Base-by-base conservation (phyloP, 2,888 invertebrate species). In the Stomorhina lunata region DNA sequence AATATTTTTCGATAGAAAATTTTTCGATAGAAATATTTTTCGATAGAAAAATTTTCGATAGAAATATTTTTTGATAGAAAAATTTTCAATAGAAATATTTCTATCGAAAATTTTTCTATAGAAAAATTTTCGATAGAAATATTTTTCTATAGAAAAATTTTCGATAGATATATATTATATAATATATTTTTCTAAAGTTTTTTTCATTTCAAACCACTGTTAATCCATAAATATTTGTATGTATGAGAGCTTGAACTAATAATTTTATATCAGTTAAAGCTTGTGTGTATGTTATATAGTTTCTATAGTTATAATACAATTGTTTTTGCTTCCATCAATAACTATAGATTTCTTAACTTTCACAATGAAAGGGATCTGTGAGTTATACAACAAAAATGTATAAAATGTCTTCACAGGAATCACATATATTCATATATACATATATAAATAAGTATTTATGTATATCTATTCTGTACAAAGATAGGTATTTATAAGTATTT, bases 221-320 rank as follows among this genome's bases (percentile, higher is more conserved):
- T n/a, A n/a, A n/a, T n/a, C n/a, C n/a, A n/a, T n/a, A n/a, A n/a
- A n/a, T n/a, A n/a, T n/a, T n/a, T 50, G 20, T 29, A 53, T 25
- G 34, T 25, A 55, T 61, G 61, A 17, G 43, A n/a, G n/a, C n/a
- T n/a, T n/a, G n/a, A n/a, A n/a, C 17, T 45, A 55, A 55, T 53
- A 53, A 25, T 43, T 17, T 17, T 34, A 20, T 22, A 20, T 6
- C 50, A 40, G 45, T 40, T 9, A 15, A 22, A 29, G 45, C 43
- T 48, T 57, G 29, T 69, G 57, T 71, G 57, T n/a, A 57, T 27
- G 2, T 32, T 69, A 27, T 43, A n/a, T n/a, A n/a, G n/a, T 61
- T 12, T 15, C 53, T 17, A 5, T 25, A 34, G 63, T 25, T 75
- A 55, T 65, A 29, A 43, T 22, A 63, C 17, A 25, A 15, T 45